These are phyloP conservation scores for Diabrotica balteata DNA, from an alignment of 2,888 invertebrate species.

Conservation along the genomic window DNA sequence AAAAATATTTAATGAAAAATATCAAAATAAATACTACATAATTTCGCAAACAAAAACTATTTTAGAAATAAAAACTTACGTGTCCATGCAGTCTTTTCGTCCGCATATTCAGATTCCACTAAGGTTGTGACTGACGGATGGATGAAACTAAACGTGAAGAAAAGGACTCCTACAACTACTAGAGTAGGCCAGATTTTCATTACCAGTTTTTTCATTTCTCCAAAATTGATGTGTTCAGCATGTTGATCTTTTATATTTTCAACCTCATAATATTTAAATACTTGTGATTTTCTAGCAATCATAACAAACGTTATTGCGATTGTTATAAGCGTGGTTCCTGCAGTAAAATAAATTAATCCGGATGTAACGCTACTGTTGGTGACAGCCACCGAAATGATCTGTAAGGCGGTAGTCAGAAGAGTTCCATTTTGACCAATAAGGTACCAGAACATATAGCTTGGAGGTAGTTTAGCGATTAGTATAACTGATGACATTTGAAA, in stretches of 20 bases:
- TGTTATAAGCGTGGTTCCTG: slow-evolving; percentile 9
- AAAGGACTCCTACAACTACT: neutral
- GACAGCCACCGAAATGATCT: slow-evolving; percentile 13
- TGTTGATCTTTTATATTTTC: neutral
- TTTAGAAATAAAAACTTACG: slow-evolving; percentile 8
- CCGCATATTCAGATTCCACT: slow-evolving; percentile 16
- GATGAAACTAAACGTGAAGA: neutral
- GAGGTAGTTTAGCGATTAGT: slow-evolving; percentile 14
- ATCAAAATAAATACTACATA: too few relatives aligned
- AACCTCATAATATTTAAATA: slow-evolving; percentile 13
- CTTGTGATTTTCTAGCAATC: neutral
- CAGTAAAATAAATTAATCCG: slow-evolving; percentile 16
- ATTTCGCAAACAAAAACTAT: too few relatives aligned
- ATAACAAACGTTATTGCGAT: slow-evolving; percentile 1
- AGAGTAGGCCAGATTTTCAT: slow-evolving; percentile 19
- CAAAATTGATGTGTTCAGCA: slow-evolving; percentile 1
- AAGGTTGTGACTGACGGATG: slow-evolving; percentile 13
- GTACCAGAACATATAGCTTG: slow-evolving; percentile 7
- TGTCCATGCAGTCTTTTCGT: slow-evolving; percentile 6
- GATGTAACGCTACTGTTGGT: slow-evolving; percentile 9
- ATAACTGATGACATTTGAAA: slow-evolving; percentile 19
- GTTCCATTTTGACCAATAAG: slow-evolving; percentile 19
- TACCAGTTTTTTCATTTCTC: slow-evolving; percentile 1
- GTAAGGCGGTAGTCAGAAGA: slow-evolving; percentile 15
- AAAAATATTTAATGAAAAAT: too few relatives aligned